Conservation (phyloP, 2,797 vertebrate species). For the Graptemys geographica region DNA sequence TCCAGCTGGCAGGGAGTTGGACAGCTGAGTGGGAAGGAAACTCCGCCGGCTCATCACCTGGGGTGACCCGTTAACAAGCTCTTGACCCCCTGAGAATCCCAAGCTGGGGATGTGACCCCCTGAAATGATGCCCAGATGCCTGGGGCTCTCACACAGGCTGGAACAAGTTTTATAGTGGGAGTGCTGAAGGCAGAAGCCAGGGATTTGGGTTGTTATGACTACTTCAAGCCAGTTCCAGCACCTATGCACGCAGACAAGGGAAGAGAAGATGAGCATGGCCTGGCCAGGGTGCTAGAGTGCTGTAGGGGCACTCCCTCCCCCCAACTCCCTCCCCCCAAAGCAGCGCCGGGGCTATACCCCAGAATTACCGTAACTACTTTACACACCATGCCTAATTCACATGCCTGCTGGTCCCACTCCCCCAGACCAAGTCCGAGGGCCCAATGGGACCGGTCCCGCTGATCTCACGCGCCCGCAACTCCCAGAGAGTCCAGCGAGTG, state of each 20-base stretch:
- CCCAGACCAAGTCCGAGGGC: not conserved
- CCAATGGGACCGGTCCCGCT: not conserved
- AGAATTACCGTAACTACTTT: not conserved
- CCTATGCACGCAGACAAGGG: not conserved
- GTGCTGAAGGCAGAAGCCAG: no score
- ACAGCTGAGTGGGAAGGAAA: not conserved
- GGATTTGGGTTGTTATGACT: no score
- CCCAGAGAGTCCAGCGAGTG: not conserved
- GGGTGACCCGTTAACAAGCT: no score
- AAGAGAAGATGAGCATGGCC: not conserved
- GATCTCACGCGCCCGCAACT: not conserved
- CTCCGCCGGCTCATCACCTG: no score
- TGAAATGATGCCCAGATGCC: not conserved
- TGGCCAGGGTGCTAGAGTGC: not conserved
- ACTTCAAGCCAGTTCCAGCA: no score
- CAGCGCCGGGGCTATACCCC: not conserved
- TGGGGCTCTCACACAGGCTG: no score
- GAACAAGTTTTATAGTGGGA: no score
- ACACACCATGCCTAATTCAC: not conserved
- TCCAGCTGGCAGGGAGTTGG: not conserved
- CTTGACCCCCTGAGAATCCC: no score
- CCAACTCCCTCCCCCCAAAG: rapidly evolving
- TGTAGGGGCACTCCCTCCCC: not conserved
- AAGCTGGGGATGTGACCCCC: no score
- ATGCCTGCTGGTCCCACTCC: not conserved